Percentiles rank a stretch among this genome's conserved stretches.
Conservation (phyloP, 2,113 vertebrate species). For the Ceyx cyanopectus region DNA sequence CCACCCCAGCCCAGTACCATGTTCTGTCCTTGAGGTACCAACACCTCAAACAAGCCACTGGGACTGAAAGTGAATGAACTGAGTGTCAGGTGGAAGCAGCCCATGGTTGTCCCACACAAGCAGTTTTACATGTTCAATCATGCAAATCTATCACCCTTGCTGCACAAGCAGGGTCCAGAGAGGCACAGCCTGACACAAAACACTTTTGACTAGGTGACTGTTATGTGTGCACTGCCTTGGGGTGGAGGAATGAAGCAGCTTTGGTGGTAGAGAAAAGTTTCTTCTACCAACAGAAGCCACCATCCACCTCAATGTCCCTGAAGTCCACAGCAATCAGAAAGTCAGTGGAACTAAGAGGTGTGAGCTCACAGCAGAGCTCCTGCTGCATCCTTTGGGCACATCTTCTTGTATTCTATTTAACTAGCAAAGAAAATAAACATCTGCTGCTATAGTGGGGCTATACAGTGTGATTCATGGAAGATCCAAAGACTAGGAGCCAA, state of each 20-base stretch:
- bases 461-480: neutral
- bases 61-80: neutral
- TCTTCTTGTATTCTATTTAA: neutral
- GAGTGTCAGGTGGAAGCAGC: neutral
- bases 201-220: neutral
- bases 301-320: conserved; percentile 87
- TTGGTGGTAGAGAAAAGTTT: neutral
- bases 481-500: neutral
- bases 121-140: neutral
- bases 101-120: fast-evolving
- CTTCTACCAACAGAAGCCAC: conserved; percentile 78
- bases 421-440: neutral
- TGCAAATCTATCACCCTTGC: neutral
- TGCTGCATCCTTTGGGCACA: neutral
- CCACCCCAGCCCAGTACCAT: fast-evolving
- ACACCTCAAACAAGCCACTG: neutral
- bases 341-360: conserved; percentile 84
- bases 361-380: conserved; percentile 79
- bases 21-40: neutral
- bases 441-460: neutral
- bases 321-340: conserved; percentile 86
- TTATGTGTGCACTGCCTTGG: neutral
- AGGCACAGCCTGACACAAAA: neutral
- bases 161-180: neutral
- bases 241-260: neutral